These are phyloP conservation scores for Syngnathus scovelli DNA, from an alignment of 2,113 vertebrate genomes.

Conservation along the genomic window DNA sequence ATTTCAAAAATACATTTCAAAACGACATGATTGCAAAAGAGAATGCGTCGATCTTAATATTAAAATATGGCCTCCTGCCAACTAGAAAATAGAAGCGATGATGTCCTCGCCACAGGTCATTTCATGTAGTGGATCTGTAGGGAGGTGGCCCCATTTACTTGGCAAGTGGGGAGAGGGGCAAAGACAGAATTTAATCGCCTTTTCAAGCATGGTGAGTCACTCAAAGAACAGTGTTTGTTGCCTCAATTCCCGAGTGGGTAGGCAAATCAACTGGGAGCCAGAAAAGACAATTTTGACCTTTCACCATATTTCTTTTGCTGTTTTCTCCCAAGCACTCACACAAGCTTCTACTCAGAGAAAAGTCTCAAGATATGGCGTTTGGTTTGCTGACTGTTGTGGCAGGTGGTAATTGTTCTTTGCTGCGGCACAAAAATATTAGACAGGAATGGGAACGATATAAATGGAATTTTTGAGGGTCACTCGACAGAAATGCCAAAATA, in stretches of 20 bases:
- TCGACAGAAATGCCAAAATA: slow-evolving; percentile 12
- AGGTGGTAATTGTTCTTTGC: slow-evolving; percentile 31
- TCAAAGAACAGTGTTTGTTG: slow-evolving; percentile 35
- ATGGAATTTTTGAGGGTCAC: not conserved
- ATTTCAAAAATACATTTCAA: slow-evolving; percentile 3
- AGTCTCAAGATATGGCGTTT: slow-evolving; percentile 20
- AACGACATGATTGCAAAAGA: not conserved
- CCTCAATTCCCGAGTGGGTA: slow-evolving; percentile 40
- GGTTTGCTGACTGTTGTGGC: slow-evolving; percentile 32
- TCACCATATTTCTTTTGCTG: slow-evolving; percentile 37
- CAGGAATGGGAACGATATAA: slow-evolving; percentile 18
- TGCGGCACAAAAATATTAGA: slow-evolving; percentile 18
- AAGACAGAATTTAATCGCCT: slow-evolving; percentile 42
- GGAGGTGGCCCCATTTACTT: slow-evolving; percentile 28
- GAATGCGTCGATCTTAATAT: not conserved
- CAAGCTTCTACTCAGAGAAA: slow-evolving; percentile 7
- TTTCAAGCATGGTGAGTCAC: slow-evolving; percentile 51
- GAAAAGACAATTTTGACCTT: slow-evolving; percentile 54
- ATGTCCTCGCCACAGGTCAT: slow-evolving; percentile 14
- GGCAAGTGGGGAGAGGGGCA: slow-evolving; percentile 1
- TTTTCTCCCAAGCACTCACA: slow-evolving; percentile 20
- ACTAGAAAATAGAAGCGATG: slow-evolving; percentile 6
- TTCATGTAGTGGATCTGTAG: slow-evolving; percentile 21
- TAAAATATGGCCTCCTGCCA: slow-evolving; percentile 13
- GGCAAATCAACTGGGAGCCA: slow-evolving; percentile 37